Evolutionary conservation across 1,140 invertebrate species (phyloP), one percentile per base, ranked within the genome.

Genomic region (Drosophila busckii): DNA sequence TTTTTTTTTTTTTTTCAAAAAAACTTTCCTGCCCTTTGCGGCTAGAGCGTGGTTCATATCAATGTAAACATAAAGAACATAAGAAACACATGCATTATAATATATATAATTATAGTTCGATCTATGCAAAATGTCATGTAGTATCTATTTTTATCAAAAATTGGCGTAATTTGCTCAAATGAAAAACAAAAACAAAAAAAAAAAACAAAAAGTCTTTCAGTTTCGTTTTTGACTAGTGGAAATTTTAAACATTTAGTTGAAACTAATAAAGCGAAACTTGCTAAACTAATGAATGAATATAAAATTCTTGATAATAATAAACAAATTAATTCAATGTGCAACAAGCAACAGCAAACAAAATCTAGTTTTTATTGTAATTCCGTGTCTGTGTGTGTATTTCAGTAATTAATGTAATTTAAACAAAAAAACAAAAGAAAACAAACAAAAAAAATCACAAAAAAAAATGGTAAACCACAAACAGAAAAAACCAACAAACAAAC

Each of bases 331-430:
- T 65, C 37, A 55, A n/a, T 66, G 62, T 66, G 58, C 48, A 64
- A 45, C 4, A 56, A 16, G 29, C 7, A 48, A 26, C 42, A 55
- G 45, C 31, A 35, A 44, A 58, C 58, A 55, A 34, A 42, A 76
- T 82, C 78, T 82, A 82, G 75, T 82, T 82, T 70, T 73, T 82
- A 82, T 82, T 82, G 75, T 82, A 82, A 82, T 82, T 82, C 75
- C 75, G 75, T 82, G 75, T 82, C 75, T 82, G 75, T 80, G 73
- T 78, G 73, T 80, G 73, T 80, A 80, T 73, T 82, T 80, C 73
- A 80, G 73, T 73, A 80, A 80, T 80, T 75, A 80, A 65, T 80
- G 75, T 73, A 82, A 69, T 8, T 22, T 20, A 31, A 56, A 46
- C 20, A 40, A 62, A 70, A 68, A 71, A 71, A 46, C 42, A 26